These are phyloP conservation scores for Macrobrachium rosenbergii DNA, from an alignment of 1,140 invertebrate species.

Conservation along the genomic window DNA sequence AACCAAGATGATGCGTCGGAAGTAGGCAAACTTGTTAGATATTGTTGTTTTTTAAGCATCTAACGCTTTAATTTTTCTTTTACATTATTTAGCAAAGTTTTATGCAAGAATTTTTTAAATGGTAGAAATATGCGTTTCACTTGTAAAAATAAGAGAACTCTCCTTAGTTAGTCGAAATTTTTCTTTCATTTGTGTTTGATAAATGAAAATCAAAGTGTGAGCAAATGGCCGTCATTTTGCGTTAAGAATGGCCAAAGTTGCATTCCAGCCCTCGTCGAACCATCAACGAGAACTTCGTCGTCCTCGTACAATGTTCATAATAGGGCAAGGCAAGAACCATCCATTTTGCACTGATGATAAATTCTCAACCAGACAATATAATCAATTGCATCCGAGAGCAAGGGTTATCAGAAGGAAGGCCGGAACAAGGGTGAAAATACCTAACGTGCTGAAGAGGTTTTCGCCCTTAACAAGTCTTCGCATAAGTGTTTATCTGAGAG, in stretches of 20 bases:
- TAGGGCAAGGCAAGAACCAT: conserved; percentile 53
- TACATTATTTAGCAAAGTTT: no score
- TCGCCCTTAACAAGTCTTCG: conserved; percentile 21
- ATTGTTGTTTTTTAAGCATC: background rate
- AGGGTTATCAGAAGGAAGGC: conserved; percentile 44
- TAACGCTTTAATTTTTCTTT: no score
- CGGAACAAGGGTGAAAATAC: conserved; percentile 40
- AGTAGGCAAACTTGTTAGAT: conserved; percentile 20
- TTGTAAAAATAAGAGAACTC: no score
- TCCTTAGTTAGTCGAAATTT: background rate
- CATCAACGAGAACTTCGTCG: conserved; percentile 17
- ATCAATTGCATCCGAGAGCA: conserved; percentile 62
- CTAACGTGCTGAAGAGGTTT: conserved; percentile 28
- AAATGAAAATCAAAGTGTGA: background rate
- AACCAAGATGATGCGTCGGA: conserved; percentile 38
- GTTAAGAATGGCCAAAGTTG: no score
- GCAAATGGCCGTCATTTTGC: background rate
- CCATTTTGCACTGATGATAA: conserved; percentile 61
- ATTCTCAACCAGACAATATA: conserved; percentile 61
- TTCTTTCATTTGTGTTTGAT: background rate
- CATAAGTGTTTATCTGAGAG: conserved; percentile 29
- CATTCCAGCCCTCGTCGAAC: no score
- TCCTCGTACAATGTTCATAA: conserved; percentile 56
- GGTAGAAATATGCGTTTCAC: no score
- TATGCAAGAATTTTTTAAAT: no score